Evolutionary conservation across 2,797 vertebrate genomes (phyloP).

Genomic region (Cyprinella venusta): DNA sequence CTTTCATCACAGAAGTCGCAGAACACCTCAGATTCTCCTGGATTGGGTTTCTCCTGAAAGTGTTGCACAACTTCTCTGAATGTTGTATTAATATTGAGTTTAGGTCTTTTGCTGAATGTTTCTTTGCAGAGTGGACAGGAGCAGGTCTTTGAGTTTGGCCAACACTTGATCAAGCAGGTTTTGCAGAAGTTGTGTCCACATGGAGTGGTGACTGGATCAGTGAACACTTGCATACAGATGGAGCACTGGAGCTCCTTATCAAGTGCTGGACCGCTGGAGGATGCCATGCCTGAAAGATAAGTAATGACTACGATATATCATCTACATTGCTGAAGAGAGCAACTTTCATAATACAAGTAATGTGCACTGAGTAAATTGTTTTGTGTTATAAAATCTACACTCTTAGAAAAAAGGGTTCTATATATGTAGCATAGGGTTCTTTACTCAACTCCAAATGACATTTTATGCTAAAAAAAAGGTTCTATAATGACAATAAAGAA

Average conservation of each 20-base stretch:
- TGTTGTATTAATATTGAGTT: not conserved
- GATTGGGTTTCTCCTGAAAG: not conserved
- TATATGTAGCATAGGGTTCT: too few relatives aligned
- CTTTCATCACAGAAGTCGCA: not conserved
- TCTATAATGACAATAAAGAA: too few relatives aligned
- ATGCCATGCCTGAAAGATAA: not conserved
- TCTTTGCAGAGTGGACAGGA: not conserved
- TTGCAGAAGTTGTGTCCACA: not conserved
- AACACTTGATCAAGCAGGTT: not conserved
- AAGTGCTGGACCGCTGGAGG: not conserved
- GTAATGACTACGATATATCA: too few relatives aligned
- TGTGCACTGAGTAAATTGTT: too few relatives aligned
- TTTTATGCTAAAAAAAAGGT: too few relatives aligned
- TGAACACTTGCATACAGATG: not conserved
- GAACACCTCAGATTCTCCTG: not conserved
- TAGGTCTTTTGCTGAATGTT: not conserved
- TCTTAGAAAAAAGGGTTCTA: too few relatives aligned
- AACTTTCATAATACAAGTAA: too few relatives aligned
- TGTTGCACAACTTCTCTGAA: not conserved
- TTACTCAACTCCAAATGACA: too few relatives aligned
- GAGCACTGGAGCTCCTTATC: not conserved
- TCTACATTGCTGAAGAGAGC: too few relatives aligned
- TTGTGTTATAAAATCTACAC: too few relatives aligned
- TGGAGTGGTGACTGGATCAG: not conserved
- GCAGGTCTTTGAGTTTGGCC: not conserved